These are phyloP conservation scores for Portunus trituberculatus DNA, from an alignment of 1,140 invertebrate species.

Conservation along the genomic window DNA sequence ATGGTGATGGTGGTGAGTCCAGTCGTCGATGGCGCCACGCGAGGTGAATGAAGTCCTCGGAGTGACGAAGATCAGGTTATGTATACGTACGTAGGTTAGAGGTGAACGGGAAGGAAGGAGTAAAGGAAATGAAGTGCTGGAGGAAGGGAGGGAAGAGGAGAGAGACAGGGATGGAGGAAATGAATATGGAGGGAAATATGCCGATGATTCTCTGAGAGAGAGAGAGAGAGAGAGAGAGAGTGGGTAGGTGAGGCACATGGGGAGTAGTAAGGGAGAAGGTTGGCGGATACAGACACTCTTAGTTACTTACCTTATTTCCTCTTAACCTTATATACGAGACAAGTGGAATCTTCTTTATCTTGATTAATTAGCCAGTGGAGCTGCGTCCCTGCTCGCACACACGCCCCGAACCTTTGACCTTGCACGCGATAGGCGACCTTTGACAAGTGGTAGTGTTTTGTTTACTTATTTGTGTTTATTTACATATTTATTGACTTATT, in stretches of 20 bases:
- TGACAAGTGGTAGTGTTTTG: no score
- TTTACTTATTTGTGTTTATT: no score
- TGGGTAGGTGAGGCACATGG: neutral
- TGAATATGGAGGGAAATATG: neutral
- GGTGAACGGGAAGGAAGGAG: neutral
- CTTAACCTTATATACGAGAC: neutral
- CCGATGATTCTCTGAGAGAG: neutral
- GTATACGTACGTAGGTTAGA: no score
- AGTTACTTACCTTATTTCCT: neutral
- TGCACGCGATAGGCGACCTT: no score
- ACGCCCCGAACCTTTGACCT: neutral
- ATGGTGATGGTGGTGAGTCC: neutral
- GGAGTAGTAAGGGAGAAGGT: neutral
- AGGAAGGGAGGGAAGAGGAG: neutral
- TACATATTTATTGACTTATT: no score
- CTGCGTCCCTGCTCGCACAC: neutral
- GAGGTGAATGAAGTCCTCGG: neutral
- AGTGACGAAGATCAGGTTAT: neutral
- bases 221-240: neutral
- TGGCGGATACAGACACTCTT: neutral
- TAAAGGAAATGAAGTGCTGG: neutral
- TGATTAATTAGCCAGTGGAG: neutral
- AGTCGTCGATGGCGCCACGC: neutral
- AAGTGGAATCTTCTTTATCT: neutral
- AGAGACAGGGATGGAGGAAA: neutral